These are phyloP conservation scores for Baccha elongata DNA, from an alignment of 2,888 invertebrate species.

Conservation along the genomic window DNA sequence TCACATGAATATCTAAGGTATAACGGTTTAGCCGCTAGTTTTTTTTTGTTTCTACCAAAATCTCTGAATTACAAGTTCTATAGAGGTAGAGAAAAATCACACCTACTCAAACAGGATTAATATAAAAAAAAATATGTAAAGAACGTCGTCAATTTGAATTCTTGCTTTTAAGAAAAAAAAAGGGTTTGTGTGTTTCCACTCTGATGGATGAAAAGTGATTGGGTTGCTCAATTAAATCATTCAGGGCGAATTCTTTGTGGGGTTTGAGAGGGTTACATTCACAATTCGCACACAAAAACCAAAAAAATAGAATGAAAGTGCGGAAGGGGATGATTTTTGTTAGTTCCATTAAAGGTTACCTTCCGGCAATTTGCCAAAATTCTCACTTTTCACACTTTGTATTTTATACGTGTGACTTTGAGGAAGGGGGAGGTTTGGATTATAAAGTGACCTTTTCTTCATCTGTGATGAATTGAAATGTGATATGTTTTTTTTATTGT, in stretches of 20 bases:
- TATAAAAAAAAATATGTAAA: background rate
- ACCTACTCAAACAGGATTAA: slow-evolving; percentile 72
- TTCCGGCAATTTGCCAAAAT: slow-evolving; percentile 51
- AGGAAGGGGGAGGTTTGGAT: slow-evolving; percentile 4
- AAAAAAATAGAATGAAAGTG: slow-evolving; percentile 1
- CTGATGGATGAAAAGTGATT: slow-evolving; percentile 37
- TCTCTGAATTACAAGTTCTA: background rate
- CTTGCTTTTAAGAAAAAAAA: slow-evolving; percentile 19
- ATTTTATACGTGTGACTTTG: slow-evolving; percentile 39
- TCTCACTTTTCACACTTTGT: slow-evolving; percentile 59
- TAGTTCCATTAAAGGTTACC: slow-evolving; percentile 39
- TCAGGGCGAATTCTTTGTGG: slow-evolving; percentile 26
- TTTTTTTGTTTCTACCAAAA: slow-evolving; percentile 11
- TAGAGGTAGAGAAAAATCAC: slow-evolving; percentile 61
- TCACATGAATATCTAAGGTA: slow-evolving; percentile 19
- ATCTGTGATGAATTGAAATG: slow-evolving; percentile 48
- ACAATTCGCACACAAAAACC: background rate
- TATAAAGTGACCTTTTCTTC: slow-evolving; percentile 52
- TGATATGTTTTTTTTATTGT: slow-evolving; percentile 22
- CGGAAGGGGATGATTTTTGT: slow-evolving; percentile 29
- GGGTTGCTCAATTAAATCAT: slow-evolving; percentile 67
- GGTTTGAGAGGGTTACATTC: background rate
- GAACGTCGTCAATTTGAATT: slow-evolving; percentile 50
- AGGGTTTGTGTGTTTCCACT: slow-evolving; percentile 35
- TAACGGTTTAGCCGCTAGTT: slow-evolving; percentile 46